Percentiles rank a stretch among this genome's conserved stretches.
phyloP scores from a whole-genome alignment of 2,888 invertebrate genomes.

The Harpalus rubripes region DNA sequence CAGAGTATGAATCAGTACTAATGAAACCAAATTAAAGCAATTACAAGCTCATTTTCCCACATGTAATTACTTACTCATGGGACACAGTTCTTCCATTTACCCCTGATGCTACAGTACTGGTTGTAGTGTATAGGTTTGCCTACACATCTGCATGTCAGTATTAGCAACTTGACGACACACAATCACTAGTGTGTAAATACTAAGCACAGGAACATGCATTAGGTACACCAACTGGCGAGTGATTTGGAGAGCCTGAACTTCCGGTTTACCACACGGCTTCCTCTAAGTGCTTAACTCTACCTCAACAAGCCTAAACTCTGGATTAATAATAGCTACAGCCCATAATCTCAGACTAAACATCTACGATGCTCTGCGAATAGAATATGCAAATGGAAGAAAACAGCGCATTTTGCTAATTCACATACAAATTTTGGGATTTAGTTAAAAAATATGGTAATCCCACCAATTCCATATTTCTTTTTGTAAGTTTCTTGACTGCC shows the following conservation, averaged over 20 bases:
- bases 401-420: background rate
- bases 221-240: slow-evolving; percentile 42
- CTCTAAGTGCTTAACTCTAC: slow-evolving; percentile 29
- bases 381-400: background rate
- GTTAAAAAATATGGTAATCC: background rate
- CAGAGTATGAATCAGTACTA: too few species aligned
- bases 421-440: background rate
- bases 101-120: background rate
- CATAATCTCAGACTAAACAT: background rate
- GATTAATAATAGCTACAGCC: slow-evolving; percentile 6
- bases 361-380: background rate
- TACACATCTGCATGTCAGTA: background rate
- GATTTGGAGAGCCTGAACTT: slow-evolving; percentile 47
- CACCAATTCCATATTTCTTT: too few species aligned
- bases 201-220: slow-evolving; percentile 16
- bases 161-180: slow-evolving; percentile 20
- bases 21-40: background rate
- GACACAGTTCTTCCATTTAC: too few species aligned
- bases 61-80: too few species aligned
- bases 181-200: slow-evolving; percentile 28
- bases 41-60: too few species aligned
- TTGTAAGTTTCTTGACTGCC: too few species aligned
- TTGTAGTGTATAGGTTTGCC: background rate
- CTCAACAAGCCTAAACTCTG: slow-evolving; percentile 33
- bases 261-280: slow-evolving; percentile 47